Evolutionary conservation across 2,113 vertebrate genomes (phyloP).

Genomic region (Sapayoa aenigma): DNA sequence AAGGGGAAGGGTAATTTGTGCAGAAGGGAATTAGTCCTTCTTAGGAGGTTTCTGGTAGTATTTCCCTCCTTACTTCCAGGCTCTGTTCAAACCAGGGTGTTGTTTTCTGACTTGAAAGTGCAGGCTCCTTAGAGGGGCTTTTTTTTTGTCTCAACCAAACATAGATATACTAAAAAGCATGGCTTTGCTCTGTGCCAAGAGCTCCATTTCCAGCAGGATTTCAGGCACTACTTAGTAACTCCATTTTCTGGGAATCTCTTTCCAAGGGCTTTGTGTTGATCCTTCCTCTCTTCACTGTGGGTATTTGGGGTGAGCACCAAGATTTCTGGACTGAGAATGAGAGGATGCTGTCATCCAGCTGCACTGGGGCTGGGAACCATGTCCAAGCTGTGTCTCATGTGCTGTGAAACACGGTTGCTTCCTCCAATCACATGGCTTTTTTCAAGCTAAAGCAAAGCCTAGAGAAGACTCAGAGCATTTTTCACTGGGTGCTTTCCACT

Average conservation of each 20-base stretch:
- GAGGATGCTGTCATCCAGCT: not conserved
- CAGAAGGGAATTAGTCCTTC: not conserved
- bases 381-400: not conserved
- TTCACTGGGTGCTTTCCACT: not conserved
- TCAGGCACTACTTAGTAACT: not conserved
- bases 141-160: not conserved
- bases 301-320: not conserved
- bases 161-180: not conserved
- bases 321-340: rapidly evolving
- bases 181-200: not conserved
- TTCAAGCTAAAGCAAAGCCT: not conserved
- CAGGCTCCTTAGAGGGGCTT: constrained; percentile 22
- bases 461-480: not conserved
- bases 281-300: not conserved
- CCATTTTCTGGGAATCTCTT: not conserved
- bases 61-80: not conserved
- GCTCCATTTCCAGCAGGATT: not conserved
- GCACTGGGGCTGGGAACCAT: not conserved
- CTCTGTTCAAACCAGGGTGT: not conserved
- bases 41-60: not conserved
- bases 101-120: not conserved
- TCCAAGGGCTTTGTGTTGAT: not conserved
- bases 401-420: rapidly evolving
- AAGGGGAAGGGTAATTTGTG: not conserved
- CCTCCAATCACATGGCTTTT: not conserved